A percentile compares a stretch with the other conserved stretches of the same genome.
Evolutionary conservation across 1,140 invertebrate genomes (phyloP).

Genomic region (Cephus cinctus): DNA sequence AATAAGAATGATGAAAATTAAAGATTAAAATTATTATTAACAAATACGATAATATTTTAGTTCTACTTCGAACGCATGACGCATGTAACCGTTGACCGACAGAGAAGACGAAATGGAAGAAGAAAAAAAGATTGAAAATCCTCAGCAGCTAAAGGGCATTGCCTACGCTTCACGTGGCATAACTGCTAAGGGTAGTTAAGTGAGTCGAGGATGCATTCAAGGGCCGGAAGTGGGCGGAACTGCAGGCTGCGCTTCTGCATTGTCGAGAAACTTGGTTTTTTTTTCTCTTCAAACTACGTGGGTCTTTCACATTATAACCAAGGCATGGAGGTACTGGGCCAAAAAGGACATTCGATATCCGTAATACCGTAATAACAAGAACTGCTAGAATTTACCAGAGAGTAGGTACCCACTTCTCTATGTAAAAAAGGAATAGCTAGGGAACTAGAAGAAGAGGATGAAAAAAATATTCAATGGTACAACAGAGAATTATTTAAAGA

Average conservation of each 20-base stretch:
- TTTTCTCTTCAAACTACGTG: constrained; percentile 15
- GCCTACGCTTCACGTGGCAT: constrained; percentile 35
- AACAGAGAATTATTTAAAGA: too few species aligned
- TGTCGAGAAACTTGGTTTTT: constrained; percentile 31
- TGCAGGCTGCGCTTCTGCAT: constrained; percentile 35
- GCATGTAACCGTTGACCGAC: constrained; percentile 1
- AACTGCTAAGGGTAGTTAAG: constrained; percentile 37
- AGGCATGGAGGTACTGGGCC: constrained; percentile 14
- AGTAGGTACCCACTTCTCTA: too few species aligned
- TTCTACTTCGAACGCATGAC: not conserved
- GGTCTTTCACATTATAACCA: constrained; percentile 2
- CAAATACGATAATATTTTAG: too few species aligned
- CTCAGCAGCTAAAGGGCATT: constrained; percentile 27
- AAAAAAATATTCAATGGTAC: too few species aligned
- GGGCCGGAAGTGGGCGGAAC: constrained; percentile 49
- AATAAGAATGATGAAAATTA: too few species aligned
- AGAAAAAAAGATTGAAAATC: constrained; percentile 5
- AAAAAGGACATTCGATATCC: constrained; percentile 49
- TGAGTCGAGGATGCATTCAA: constrained; percentile 42
- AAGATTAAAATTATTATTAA: too few species aligned
- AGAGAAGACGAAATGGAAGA: constrained; percentile 16
- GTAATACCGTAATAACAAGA: constrained; percentile 45
- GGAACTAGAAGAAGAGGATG: too few species aligned
- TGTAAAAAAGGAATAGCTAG: too few species aligned
- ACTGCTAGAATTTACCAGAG: too few species aligned